Base-by-base conservation (phyloP, 2,888 invertebrate genomes). In the Plebejus argus region DNA sequence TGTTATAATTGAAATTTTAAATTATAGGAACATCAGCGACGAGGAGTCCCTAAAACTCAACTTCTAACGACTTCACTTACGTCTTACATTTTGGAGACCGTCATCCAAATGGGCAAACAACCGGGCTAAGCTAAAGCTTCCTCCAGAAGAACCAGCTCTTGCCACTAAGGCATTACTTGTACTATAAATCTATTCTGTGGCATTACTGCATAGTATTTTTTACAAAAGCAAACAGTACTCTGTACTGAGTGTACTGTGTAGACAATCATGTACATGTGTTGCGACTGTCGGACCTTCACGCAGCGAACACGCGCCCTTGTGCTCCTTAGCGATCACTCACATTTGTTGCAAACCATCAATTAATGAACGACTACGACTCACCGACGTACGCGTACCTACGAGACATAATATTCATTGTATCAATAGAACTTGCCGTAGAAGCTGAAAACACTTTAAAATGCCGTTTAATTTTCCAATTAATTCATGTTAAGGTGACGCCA, bases 301-400 rank as follows among this genome's bases (percentile, higher is more conserved):
- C 77, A 58, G 39, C 45, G 18, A 45, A 86, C 86, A 77, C 83
- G 78, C 83, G 89, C 85, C 91, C 91, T 91, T 90, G 91, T 89
- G 81, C 88, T 84, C 88, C 85, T 88, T 90, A 85, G 85, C 86
- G 90, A 87, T 85, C 91, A 90, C 86, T 90, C 88, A 89, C 91
- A 90, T 88, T 87, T 83, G 84, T 85, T 84, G 83, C 84, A 84
- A 86, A 86, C 87, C 88, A 85, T 88, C 86, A 85, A 86, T 88
- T 86, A 88, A 74, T 85, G 84, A 85, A 83, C 53, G 53, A 53
- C 83, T 85, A 84, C 83, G 81, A 78, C 78, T 78, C 72, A 77
- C 72, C 72, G 23, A 45, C 39, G 58, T 77, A 72, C 20, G 72
- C 45, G 23, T 72, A n/a, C n/a, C n/a, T n/a, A 35, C 56, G 58